Evolutionary conservation across 2,888 invertebrate species (phyloP).

Genomic region (Pegoplata infirma): DNA sequence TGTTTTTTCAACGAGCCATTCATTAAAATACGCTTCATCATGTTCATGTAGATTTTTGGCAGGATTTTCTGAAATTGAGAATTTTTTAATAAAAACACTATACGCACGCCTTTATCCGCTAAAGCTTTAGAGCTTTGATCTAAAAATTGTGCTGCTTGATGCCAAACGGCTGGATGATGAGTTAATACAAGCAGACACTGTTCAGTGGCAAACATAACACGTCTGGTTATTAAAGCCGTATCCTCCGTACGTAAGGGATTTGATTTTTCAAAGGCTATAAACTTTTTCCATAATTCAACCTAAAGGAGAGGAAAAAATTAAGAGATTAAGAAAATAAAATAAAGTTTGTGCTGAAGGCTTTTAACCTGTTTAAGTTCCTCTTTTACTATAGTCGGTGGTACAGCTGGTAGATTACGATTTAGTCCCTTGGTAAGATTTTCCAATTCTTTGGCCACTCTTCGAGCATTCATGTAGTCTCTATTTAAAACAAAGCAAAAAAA

Average conservation of each 20-base stretch:
- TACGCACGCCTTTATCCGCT: constrained; percentile 93
- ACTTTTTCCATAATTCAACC: constrained; percentile 99
- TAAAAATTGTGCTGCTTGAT: constrained; percentile 97
- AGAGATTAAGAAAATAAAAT: not conserved
- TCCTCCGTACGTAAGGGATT: constrained; percentile 98
- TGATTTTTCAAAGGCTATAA: constrained; percentile 97
- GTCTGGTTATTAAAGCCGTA: constrained; percentile 92
- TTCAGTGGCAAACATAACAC: constrained; percentile 99
- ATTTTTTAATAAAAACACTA: constrained; percentile 63
- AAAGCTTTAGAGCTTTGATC: constrained; percentile 96
- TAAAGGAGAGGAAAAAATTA: constrained; percentile 47
- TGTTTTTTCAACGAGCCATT: constrained; percentile 39
- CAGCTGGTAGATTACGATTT: constrained; percentile 96
- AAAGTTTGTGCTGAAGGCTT: not conserved
- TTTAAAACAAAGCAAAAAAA: not conserved
- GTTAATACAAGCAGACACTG: constrained; percentile 97
- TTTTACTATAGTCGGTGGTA: constrained; percentile 94
- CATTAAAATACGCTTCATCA: constrained; percentile 6
- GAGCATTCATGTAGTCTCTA: constrained; percentile 98
- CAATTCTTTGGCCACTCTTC: constrained; percentile 96
- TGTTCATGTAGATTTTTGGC: not conserved
- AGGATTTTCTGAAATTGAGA: constrained; percentile 49
- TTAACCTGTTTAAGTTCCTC: constrained; percentile 95
- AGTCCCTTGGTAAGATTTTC: constrained; percentile 96
- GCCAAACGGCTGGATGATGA: constrained; percentile 99